Evolutionary conservation across 2,888 invertebrate genomes (phyloP).

Genomic region (Plagodis dolabraria): DNA sequence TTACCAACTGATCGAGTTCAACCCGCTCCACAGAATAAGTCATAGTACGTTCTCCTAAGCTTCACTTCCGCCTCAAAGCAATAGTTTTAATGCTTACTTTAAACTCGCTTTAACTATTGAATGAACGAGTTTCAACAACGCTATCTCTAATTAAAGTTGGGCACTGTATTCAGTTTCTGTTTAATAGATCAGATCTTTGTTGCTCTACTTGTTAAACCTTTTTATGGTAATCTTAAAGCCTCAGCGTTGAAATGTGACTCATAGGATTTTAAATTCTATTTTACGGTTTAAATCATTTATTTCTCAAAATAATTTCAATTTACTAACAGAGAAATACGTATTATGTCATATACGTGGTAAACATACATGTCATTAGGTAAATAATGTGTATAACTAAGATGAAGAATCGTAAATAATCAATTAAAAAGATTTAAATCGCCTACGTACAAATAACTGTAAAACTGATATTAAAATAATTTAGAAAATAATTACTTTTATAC

Average conservation of each 20-base stretch:
- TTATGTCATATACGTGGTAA: no score
- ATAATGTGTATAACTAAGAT: no score
- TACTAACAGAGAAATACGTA: no score
- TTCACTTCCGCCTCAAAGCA: slow-evolving; percentile 24
- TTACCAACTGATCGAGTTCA: slow-evolving; percentile 1
- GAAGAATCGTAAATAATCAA: no score
- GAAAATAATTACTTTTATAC: no score
- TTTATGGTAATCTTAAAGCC: slow-evolving; percentile 9
- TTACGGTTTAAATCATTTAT: no score
- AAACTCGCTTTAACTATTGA: slow-evolving; percentile 20
- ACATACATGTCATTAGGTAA: no score
- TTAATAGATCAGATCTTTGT: slow-evolving; percentile 23
- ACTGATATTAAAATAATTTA: no score
- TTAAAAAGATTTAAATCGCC: no score
- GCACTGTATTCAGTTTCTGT: slow-evolving; percentile 18
- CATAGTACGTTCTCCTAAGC: slow-evolving; percentile 9
- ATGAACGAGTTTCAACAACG: slow-evolving; percentile 22
- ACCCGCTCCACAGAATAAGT: neutral
- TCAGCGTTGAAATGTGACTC: neutral
- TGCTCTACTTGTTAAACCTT: slow-evolving; percentile 13
- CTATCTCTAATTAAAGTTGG: slow-evolving; percentile 33
- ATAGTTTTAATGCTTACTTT: slow-evolving; percentile 29
- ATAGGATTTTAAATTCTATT: neutral
- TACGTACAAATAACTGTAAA: no score
- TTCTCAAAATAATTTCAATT: no score